phyloP scores from a whole-genome alignment of 2,888 invertebrate genomes.

The Rotaria macrura region DNA sequence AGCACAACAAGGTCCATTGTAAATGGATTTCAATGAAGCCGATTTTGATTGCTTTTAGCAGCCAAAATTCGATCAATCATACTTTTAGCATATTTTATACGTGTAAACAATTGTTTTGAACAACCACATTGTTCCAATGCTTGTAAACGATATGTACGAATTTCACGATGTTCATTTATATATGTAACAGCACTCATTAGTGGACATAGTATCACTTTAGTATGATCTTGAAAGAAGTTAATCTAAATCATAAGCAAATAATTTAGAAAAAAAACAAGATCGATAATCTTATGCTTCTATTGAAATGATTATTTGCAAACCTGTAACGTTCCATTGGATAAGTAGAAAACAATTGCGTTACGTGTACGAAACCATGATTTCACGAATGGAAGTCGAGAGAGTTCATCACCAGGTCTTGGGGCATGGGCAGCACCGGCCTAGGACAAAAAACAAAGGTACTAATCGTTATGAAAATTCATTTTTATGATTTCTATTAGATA shows the following conservation, averaged over 20 bases:
- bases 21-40: not conserved
- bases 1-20: not conserved
- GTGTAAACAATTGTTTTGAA: slow-evolving; percentile 65
- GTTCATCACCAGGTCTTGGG: slow-evolving; percentile 70
- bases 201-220: slow-evolving; percentile 93
- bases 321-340: slow-evolving; percentile 92
- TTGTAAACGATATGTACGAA: slow-evolving; percentile 77
- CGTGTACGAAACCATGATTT: slow-evolving; percentile 92
- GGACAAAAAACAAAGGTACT: too few species aligned
- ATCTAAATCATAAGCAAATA: too few species aligned
- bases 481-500: too few species aligned
- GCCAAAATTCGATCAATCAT: slow-evolving; percentile 58
- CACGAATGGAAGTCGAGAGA: slow-evolving; percentile 81
- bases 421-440: slow-evolving; percentile 66
- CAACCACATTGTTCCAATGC: slow-evolving; percentile 71
- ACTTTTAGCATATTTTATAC: slow-evolving; percentile 66
- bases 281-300: not conserved
- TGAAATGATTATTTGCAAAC: slow-evolving; percentile 51
- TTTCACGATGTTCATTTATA: slow-evolving; percentile 79
- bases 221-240: slow-evolving; percentile 86
- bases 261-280: slow-evolving; percentile 21
- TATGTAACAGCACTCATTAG: slow-evolving; percentile 92
- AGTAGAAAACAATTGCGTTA: slow-evolving; percentile 86
- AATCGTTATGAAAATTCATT: too few species aligned
- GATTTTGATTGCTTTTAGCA: slow-evolving; percentile 19